Evolutionary conservation across 2,888 invertebrate species (phyloP), one percentile per base, ranked within the genome.

Genomic region (Lysandra coridon): DNA sequence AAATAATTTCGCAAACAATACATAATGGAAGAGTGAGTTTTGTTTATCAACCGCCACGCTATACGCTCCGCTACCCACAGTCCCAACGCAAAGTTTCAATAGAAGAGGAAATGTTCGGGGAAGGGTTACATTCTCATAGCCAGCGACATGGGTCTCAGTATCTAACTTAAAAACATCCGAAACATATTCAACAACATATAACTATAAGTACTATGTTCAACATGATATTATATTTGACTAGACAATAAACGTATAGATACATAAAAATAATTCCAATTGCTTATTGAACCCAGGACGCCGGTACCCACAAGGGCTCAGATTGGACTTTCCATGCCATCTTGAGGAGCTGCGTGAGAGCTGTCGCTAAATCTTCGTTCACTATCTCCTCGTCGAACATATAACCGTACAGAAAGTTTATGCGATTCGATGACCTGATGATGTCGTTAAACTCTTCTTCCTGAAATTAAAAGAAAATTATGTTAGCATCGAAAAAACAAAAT

Each of bases 251-350:
- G 33, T 44, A 69, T 30, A 69, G 2, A 30, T 78, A 69, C 44
- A 30, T 23, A 12, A 69, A 64, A 44, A 73, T n/a, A 57, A 53
- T 53, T 73, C 17, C 57, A 73, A 78, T 74, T 69, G 44, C 78
- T 92, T 96, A 98, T 95, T 98, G 98, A 84, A 98, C 97, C 99
- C 99, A 99, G 7, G 97, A 97, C 64, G 98, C 97, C 53, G 99
- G 99, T 64, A 99, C 99, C 99, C 99, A 99, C 23, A 98, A 96
- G 0, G 99, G 98, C 87, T 99, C 98, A 0, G 97, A 97, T 92
- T 99, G 99, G 49, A 99, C 96, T 84, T 97, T 95, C 93, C 98
- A 97, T 57, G 98, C 97, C 74, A 97, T 96, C 85, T 96, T 96
- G 80, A 98, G 95, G 33, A 99, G 95, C 86, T 98, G 97, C 84